Evolutionary conservation across 2,888 invertebrate genomes (phyloP).

Genomic region (Venusia cambrica): DNA sequence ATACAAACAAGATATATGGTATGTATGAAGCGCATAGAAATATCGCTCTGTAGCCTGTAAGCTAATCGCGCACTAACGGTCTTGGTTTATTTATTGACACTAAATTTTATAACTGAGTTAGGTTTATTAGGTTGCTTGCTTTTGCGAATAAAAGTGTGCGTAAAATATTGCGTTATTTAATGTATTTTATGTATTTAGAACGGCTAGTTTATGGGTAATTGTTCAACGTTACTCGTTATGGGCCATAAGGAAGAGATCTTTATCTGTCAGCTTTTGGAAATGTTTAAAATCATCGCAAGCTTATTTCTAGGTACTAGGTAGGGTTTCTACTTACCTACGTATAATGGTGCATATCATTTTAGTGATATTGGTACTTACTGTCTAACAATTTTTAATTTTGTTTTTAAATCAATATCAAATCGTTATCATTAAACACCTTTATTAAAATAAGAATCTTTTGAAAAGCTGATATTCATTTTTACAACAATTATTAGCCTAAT

Average conservation of each 20-base stretch:
- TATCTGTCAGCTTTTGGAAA: neutral
- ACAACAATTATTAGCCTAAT: too few relatives aligned
- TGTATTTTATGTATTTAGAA: constrained; percentile 30
- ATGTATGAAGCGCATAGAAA: constrained; percentile 46
- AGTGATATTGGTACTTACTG: too few relatives aligned
- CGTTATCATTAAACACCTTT: too few relatives aligned
- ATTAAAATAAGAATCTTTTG: too few relatives aligned
- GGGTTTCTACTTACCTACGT: too few relatives aligned
- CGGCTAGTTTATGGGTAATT: constrained; percentile 32
- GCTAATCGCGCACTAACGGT: constrained; percentile 54
- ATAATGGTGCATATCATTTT: too few relatives aligned
- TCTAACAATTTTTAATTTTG: too few relatives aligned
- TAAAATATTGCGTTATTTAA: constrained; percentile 32
- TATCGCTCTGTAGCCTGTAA: constrained; percentile 44
- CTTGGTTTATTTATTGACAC: constrained; percentile 62
- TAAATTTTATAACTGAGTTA: constrained; percentile 66
- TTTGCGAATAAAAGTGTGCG: constrained; percentile 33
- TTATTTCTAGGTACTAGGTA: too few relatives aligned
- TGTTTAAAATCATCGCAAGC: too few relatives aligned
- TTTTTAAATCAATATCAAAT: too few relatives aligned
- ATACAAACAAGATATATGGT: constrained; percentile 47
- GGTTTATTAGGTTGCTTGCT: constrained; percentile 58
- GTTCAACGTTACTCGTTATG: constrained; percentile 26
- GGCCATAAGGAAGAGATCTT: constrained; percentile 6
- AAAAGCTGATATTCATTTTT: too few relatives aligned